These are phyloP conservation scores for Hydrochoerus hydrochaeris DNA, from an alignment of 2,113 vertebrate species.

Conservation along the genomic window DNA sequence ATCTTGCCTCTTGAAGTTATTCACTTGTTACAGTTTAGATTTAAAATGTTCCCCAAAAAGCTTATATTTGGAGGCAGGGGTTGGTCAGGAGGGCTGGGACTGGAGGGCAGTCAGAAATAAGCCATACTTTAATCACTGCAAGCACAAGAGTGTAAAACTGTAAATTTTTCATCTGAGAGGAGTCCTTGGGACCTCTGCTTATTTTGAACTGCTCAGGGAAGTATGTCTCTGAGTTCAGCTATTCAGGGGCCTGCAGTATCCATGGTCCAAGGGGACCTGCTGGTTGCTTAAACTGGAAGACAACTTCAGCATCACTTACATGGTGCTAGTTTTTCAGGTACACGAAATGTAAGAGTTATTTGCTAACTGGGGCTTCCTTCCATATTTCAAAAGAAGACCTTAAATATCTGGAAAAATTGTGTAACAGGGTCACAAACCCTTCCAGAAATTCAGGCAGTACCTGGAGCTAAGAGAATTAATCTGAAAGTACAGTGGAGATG, in stretches of 20 bases:
- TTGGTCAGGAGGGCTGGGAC: not conserved
- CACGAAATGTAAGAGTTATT: not conserved
- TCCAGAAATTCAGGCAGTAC: not conserved
- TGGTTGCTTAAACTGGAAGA: not conserved
- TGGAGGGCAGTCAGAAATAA: not conserved
- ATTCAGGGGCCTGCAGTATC: not conserved
- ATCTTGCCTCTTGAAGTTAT: slow-evolving; percentile 52
- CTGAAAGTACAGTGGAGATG: not conserved
- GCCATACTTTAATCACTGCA: not conserved
- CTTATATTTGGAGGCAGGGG: not conserved
- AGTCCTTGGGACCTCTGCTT: not conserved
- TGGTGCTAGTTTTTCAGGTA: not conserved
- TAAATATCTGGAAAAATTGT: not conserved
- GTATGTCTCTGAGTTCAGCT: not conserved
- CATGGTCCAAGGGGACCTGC: not conserved
- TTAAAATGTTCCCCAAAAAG: not conserved
- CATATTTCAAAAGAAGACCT: not conserved
- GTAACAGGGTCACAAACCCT: not conserved
- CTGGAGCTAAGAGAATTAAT: not conserved
- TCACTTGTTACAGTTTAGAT: not conserved
- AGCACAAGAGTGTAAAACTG: not conserved
- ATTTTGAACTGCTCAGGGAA: not conserved
- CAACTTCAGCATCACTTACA: not conserved
- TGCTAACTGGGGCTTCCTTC: not conserved
- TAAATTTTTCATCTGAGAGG: not conserved